Evolutionary conservation across 2,113 vertebrate genomes (phyloP), one percentile per base, ranked within the genome.

Genomic region (Aphyosemion australe): DNA sequence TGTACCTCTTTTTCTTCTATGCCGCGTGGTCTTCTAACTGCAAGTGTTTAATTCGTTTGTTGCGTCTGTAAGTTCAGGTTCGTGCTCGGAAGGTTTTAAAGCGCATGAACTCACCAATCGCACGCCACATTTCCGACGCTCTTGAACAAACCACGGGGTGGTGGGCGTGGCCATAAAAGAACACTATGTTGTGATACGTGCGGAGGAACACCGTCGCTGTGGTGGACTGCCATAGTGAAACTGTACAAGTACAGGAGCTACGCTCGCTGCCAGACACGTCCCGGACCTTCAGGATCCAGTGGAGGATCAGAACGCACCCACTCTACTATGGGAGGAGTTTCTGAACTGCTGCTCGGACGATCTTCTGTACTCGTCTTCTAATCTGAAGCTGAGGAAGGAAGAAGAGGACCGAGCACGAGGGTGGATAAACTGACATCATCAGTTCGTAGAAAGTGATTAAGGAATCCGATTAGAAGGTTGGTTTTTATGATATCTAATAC

Each of bases 181-280:
- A 2, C 34, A 6, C 1, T 6, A 14, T 47, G 16, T 42, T 26
- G 50, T 65, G 62, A 20, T 87, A 87, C 83, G 89, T 89, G 89
- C 77, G 0, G 63, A 41, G 8, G 4, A 45, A 4, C 37, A 8
- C 2, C 1, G 18, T 53, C 47, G n/a, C 42, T 2, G 86, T 90
- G 84, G 84, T 69, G 83, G 86, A 78, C 63, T 0, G 61, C 7
- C 8, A 19, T 11, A 18, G 1, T 8, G 6, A 8, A 10, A 34
- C 41, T 19, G 56, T 55, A 43, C 18, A 16, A 55, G n/a, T 32
- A 52, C 12, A 10, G 0, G 34, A 8, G 0, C 6, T 18, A 1
- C 6, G 0, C 6, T 18, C 2, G 5, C 9, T 9, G 48, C 64
- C 45, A 74, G 49, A 10, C 74, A 53, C 76, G 63, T 84, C 62